phyloP scores from a whole-genome alignment of 2,797 vertebrate genomes.

The Trichosurus vulpecula region DNA sequence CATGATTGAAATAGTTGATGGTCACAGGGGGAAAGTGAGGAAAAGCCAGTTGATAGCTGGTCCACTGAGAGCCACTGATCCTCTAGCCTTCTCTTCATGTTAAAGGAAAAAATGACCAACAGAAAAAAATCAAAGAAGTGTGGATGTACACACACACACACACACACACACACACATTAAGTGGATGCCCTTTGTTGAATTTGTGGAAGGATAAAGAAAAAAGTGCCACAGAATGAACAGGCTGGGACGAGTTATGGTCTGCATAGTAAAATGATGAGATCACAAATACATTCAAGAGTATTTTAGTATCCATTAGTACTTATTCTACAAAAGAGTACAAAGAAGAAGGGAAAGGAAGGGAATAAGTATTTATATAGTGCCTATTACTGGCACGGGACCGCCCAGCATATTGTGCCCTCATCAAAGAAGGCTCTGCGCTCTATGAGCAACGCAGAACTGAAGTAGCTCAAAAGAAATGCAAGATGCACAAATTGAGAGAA shows the following conservation, averaged over 20 bases:
- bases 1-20: not conserved
- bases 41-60: not conserved
- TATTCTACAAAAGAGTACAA: not conserved
- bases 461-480: no score
- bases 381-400: not conserved
- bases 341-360: not conserved
- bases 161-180: not conserved
- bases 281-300: not conserved
- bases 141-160: not conserved
- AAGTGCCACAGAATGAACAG: not conserved
- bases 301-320: not conserved
- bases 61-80: not conserved
- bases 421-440: no score
- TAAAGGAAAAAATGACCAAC: not conserved
- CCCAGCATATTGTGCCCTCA: no score
- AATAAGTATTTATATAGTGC: not conserved
- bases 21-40: not conserved
- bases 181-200: not conserved
- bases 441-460: no score
- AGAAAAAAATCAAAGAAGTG: not conserved
- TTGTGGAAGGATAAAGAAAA: not conserved
- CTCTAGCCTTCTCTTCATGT: not conserved
- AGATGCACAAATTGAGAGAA: no score
- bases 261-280: not conserved
- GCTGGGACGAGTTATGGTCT: not conserved